These are phyloP conservation scores for Microchirus variegatus DNA, from an alignment of 2,797 vertebrate species.

Conservation along the genomic window DNA sequence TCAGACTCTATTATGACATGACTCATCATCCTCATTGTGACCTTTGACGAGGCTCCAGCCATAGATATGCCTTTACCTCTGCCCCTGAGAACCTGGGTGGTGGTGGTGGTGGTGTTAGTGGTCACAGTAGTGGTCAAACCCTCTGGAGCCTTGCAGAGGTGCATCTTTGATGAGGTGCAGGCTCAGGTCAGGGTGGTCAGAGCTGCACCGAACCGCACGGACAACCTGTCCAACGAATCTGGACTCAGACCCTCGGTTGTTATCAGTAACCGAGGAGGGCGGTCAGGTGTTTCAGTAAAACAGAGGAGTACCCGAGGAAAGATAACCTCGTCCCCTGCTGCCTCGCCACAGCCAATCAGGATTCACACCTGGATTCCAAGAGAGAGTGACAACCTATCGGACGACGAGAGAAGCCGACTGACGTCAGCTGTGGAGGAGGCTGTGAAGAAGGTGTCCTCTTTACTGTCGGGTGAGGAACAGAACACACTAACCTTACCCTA, in stretches of 20 bases:
- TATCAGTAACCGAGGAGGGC: too few relatives aligned
- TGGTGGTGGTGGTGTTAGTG: slow-evolving; percentile 20
- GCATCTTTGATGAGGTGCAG: slow-evolving; percentile 80
- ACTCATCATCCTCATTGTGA: too few relatives aligned
- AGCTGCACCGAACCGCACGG: slow-evolving; percentile 21
- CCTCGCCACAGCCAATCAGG: slow-evolving; percentile 77
- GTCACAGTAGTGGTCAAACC: slow-evolving; percentile 43
- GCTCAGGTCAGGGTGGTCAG: slow-evolving; percentile 58
- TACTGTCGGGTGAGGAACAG: slow-evolving; percentile 63
- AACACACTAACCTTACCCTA: not conserved
- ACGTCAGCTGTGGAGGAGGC: slow-evolving; percentile 74
- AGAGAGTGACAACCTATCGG: slow-evolving; percentile 54
- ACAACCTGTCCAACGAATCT: slow-evolving; percentile 8
- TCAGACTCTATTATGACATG: too few relatives aligned
- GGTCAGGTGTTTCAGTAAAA: too few relatives aligned
- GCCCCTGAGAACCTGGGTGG: slow-evolving; percentile 32
- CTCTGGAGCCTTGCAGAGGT: slow-evolving; percentile 58
- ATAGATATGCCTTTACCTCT: slow-evolving; percentile 33
- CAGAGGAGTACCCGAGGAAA: too few relatives aligned
- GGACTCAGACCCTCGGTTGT: not conserved
- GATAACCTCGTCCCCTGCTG: too few relatives aligned
- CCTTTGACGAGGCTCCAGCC: not conserved
- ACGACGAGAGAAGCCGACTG: slow-evolving; percentile 57
- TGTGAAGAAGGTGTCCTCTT: slow-evolving; percentile 59
- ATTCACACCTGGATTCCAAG: slow-evolving; percentile 75